Base-by-base conservation (phyloP, 2,888 invertebrate genomes). In the Hyposoter didymator region DNA sequence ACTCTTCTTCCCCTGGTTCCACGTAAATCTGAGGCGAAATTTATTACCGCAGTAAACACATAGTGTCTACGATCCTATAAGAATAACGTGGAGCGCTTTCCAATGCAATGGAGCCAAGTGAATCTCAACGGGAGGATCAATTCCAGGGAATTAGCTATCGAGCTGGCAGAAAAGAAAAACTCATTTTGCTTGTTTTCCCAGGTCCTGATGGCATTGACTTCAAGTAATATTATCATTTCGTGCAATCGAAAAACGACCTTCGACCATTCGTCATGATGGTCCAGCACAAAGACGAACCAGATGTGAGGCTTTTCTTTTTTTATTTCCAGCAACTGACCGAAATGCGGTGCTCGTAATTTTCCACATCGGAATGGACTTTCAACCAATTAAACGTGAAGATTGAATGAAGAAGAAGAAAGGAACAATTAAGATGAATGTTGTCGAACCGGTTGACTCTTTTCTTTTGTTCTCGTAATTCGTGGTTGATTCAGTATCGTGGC, bases 31-130 rank as follows among this genome's bases (percentile, higher is more conserved):
- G 87, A 88, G 89, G 87, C 72, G 85, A 89, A 92, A 92, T 92
- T 92, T 92, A 92, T 92, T 88, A 85, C 82, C 52, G 66, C 88
- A 87, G 88, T 90, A 90, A 91, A 90, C 91, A 91, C 89, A 91
- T 89, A 89, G 87, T 80, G 84, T 72, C 70, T 73, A 35, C 55
- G 32, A 55, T 47, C 62, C 19, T 74, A 39, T 47, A 55, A 74
- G 70, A 47, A 59, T 59, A 28, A 72, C 75, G 69, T 72, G 45
- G 72, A 84, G 49, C 67, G 84, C 62, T 79, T 70, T 66, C 28
- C 80, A 43, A 67, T 78, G 76, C 76, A 59, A 28, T 67, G 7
- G 72, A 72, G 66, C 28, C 55, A 62, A 82, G 82, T 70, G 35
- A 74, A 82, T 55, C 62, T n/a, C 62, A 82, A 47, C 70, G 70